A percentile compares a stretch with the other conserved stretches of the same genome.
Evolutionary conservation across 92 coral and sea anemone species (phyloP).

Genomic region (Actinostola sp.): DNA sequence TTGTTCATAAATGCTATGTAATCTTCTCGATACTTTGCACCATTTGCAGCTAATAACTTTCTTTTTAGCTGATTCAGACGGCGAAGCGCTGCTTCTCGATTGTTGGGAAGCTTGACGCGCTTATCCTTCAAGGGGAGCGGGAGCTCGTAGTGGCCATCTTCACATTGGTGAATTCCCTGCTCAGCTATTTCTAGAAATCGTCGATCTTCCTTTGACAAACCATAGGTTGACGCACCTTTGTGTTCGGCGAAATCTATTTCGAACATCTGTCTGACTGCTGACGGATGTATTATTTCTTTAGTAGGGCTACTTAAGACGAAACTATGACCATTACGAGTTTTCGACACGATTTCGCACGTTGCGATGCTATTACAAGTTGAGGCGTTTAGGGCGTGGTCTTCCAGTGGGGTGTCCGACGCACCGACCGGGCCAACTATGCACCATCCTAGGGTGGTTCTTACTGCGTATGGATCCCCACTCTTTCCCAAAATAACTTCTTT

Average conservation of each 20-base stretch:
- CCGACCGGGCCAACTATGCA: slow-evolving; percentile 54
- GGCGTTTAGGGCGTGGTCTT: background rate
- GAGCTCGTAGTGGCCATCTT: slow-evolving; percentile 58
- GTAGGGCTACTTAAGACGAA: slow-evolving; percentile 7
- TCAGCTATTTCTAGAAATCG: slow-evolving; percentile 30
- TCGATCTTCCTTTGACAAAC: slow-evolving; percentile 53
- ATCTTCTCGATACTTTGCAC: slow-evolving; percentile 43
- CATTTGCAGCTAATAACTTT: slow-evolving; percentile 24
- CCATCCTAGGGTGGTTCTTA: slow-evolving; percentile 56
- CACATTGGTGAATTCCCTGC: slow-evolving; percentile 41
- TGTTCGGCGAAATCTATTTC: slow-evolving; percentile 55
- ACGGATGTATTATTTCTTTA: slow-evolving; percentile 46
- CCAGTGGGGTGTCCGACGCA: background rate
- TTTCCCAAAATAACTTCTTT: slow-evolving; percentile 52
- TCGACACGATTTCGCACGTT: slow-evolving; percentile 7
- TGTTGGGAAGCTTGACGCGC: slow-evolving; percentile 25
- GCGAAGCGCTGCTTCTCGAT: slow-evolving; percentile 37
- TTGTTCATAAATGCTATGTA: slow-evolving; percentile 53
- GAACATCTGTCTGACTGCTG: slow-evolving; percentile 42
- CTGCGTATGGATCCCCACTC: slow-evolving; percentile 55
- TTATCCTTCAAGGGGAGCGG: slow-evolving; percentile 46
- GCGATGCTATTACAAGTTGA: slow-evolving; percentile 11
- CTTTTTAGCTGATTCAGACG: slow-evolving; percentile 46
- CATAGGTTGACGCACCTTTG: slow-evolving; percentile 12
- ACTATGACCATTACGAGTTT: slow-evolving; percentile 2